phyloP scores from a whole-genome alignment of 2,113 vertebrate species.

The Menidia beryllina region DNA sequence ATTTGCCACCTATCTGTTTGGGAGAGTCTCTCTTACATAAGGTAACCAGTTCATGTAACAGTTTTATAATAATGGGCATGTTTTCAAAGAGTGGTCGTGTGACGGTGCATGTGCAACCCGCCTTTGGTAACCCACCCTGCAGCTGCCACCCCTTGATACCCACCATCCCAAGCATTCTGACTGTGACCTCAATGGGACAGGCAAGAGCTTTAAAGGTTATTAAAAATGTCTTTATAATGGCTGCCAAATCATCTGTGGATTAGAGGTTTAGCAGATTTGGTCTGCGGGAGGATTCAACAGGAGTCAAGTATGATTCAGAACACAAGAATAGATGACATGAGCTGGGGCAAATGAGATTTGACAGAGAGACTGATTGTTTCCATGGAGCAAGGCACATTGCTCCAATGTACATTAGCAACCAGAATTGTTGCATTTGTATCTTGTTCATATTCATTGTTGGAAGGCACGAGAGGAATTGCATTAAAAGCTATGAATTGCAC shows the following conservation, averaged over 20 bases:
- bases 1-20: constrained; percentile 13
- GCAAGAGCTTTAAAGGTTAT: constrained; percentile 76
- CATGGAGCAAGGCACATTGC: constrained; percentile 24
- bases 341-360: constrained; percentile 58
- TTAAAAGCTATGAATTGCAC: constrained; percentile 9
- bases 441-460: constrained; percentile 12
- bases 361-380: constrained; percentile 49
- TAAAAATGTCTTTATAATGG: constrained; percentile 79
- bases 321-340: constrained; percentile 73
- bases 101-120: constrained; percentile 37
- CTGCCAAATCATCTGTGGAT: constrained; percentile 77
- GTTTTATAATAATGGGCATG: constrained; percentile 35
- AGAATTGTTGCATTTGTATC: constrained; percentile 43
- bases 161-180: constrained; percentile 71
- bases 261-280: constrained; percentile 77
- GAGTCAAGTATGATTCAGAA: constrained; percentile 67
- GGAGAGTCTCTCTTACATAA: constrained; percentile 27
- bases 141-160: constrained; percentile 72
- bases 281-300: constrained; percentile 61
- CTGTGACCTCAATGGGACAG: constrained; percentile 70
- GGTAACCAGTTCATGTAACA: constrained; percentile 24
- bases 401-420: constrained; percentile 22
- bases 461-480: background rate
- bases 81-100: constrained; percentile 27
- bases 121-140: constrained; percentile 53